Evolutionary conservation across 2,888 invertebrate species (phyloP).

Genomic region (Dryocosmus kuriphilus): DNA sequence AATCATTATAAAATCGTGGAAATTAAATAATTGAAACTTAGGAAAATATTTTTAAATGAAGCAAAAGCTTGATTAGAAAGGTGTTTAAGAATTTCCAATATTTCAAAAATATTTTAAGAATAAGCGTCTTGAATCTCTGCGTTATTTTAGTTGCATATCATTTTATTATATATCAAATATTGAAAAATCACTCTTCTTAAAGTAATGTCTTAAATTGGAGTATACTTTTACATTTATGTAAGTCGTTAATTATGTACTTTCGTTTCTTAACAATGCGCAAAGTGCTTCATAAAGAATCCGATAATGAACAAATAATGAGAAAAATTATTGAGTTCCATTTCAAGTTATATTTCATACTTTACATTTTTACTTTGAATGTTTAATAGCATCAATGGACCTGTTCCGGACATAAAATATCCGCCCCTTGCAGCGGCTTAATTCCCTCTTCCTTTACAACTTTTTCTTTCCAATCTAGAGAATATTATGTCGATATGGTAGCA

Average conservation of each 20-base stretch:
- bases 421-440: constrained; percentile 30
- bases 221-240: too few species aligned
- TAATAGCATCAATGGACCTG: constrained; percentile 31
- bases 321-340: constrained; percentile 5
- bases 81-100: too few species aligned
- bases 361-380: constrained; percentile 28
- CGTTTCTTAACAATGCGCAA: neutral
- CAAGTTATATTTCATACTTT: constrained; percentile 30
- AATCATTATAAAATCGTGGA: too few species aligned
- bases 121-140: too few species aligned
- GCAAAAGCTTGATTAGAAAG: too few species aligned
- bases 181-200: neutral
- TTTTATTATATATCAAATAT: neutral
- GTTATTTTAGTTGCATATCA: too few species aligned
- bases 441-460: constrained; percentile 37
- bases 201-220: neutral
- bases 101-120: too few species aligned
- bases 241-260: neutral
- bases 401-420: constrained; percentile 29
- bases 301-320: constrained; percentile 6
- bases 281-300: neutral
- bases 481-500: constrained; percentile 11
- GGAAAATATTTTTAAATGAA: too few species aligned
- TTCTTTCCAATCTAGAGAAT: constrained; percentile 29
- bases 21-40: too few species aligned